Evolutionary conservation across 1,140 invertebrate genomes (phyloP).

Genomic region (Apis florea): DNA sequence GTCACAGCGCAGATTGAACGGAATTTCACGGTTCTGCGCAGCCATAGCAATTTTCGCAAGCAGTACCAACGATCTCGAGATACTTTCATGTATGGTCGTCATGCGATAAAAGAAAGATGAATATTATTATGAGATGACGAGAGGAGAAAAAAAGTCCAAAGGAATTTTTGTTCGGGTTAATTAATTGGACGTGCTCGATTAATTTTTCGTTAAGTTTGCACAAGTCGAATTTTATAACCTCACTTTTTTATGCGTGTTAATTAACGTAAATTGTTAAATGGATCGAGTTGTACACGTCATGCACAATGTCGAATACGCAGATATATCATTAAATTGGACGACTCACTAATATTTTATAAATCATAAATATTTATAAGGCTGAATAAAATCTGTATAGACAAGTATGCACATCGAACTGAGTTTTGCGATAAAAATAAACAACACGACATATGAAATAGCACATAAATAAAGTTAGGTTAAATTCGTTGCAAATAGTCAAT

Average conservation of each 20-base stretch:
- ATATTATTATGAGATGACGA: not conserved
- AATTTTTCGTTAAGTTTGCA: constrained; percentile 48
- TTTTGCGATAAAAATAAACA: not conserved
- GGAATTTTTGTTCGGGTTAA: constrained; percentile 24
- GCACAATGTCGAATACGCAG: constrained; percentile 11
- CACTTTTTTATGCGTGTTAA: constrained; percentile 41
- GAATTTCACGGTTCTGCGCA: constrained; percentile 62
- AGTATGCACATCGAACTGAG: not conserved
- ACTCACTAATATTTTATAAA: constrained; percentile 26
- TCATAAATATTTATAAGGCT: constrained; percentile 24
- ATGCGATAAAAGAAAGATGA: constrained; percentile 17
- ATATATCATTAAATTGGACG: constrained; percentile 41
- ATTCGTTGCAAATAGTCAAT: not conserved
- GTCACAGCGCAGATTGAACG: constrained; percentile 63
- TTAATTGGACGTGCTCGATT: constrained; percentile 56
- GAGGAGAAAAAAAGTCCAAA: not conserved
- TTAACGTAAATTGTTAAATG: constrained; percentile 51
- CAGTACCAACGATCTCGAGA: constrained; percentile 27
- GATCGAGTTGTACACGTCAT: constrained; percentile 10
- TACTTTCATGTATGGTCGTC: constrained; percentile 51
- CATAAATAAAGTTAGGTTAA: not conserved
- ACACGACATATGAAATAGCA: not conserved
- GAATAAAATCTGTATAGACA: not conserved
- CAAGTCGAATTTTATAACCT: constrained; percentile 51
- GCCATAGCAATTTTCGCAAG: constrained; percentile 49